Conservation (phyloP, 2,888 invertebrate species). For the Rhogogaster chlorosoma region DNA sequence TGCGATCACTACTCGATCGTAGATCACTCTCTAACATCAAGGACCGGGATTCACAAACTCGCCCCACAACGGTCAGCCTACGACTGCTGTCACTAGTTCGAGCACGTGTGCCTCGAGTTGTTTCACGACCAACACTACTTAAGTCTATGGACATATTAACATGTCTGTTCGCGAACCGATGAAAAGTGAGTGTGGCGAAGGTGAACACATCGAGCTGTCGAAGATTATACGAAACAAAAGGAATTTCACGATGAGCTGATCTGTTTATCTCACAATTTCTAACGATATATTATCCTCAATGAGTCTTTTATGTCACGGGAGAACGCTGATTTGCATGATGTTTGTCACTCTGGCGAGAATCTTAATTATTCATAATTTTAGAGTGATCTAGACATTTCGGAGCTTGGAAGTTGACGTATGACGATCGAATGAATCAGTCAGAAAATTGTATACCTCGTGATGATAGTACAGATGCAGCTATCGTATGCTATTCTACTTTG, state of each 20-base stretch:
- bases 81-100: conserved; percentile 67
- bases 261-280: neutral
- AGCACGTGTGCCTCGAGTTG: conserved; percentile 67
- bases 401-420: neutral
- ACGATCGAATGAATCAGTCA: neutral
- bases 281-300: neutral
- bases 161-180: neutral
- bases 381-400: neutral
- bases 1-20: conserved; percentile 10
- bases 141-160: conserved; percentile 3
- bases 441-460: neutral
- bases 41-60: neutral
- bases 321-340: neutral
- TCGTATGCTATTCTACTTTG: neutral
- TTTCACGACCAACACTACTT: neutral
- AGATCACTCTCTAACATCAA: conserved; percentile 19
- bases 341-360: neutral
- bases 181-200: neutral
- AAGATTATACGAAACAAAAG: neutral
- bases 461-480: neutral
- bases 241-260: neutral
- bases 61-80: conserved; percentile 56
- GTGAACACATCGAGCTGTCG: neutral
- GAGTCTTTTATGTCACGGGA: neutral
- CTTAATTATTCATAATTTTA: neutral